These are phyloP conservation scores for Camptogramma bilineatum DNA, from an alignment of 2,888 invertebrate genomes.

Conservation along the genomic window DNA sequence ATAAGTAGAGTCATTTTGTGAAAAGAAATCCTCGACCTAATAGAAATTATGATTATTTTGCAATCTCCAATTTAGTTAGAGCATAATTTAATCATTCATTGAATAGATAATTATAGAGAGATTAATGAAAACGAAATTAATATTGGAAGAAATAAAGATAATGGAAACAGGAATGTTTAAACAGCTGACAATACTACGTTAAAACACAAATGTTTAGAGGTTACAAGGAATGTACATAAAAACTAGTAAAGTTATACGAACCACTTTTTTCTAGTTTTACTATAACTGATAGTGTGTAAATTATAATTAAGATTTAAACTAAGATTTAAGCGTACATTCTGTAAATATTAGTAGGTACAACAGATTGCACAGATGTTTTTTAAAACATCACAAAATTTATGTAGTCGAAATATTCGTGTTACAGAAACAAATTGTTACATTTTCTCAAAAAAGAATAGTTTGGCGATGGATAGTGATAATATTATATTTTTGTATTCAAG, in stretches of 20 bases:
- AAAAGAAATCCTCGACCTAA: background rate
- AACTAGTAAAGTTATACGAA: constrained; percentile 78
- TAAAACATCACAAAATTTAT: background rate
- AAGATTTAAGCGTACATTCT: constrained; percentile 46
- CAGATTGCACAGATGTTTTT: constrained; percentile 42
- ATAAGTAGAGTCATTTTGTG: constrained; percentile 5
- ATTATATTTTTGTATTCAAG: constrained; percentile 22
- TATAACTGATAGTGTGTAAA: constrained; percentile 70
- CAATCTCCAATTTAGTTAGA: constrained; percentile 40
- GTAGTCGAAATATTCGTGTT: too few species aligned
- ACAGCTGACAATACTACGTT: constrained; percentile 84
- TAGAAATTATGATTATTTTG: constrained; percentile 38
- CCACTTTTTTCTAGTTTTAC: constrained; percentile 75
- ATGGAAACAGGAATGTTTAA: constrained; percentile 74
- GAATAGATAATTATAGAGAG: constrained; percentile 53
- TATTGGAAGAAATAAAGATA: constrained; percentile 60
- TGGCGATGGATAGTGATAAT: background rate
- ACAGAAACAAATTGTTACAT: background rate
- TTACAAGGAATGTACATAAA: constrained; percentile 56
- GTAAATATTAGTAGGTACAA: constrained; percentile 66
- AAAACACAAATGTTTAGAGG: constrained; percentile 74
- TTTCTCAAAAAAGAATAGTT: background rate
- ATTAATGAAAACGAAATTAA: constrained; percentile 51
- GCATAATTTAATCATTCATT: constrained; percentile 44
- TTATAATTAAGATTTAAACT: constrained; percentile 64